phyloP scores from a whole-genome alignment of 2,113 vertebrate species.

The Hirundichthys speculiger region DNA sequence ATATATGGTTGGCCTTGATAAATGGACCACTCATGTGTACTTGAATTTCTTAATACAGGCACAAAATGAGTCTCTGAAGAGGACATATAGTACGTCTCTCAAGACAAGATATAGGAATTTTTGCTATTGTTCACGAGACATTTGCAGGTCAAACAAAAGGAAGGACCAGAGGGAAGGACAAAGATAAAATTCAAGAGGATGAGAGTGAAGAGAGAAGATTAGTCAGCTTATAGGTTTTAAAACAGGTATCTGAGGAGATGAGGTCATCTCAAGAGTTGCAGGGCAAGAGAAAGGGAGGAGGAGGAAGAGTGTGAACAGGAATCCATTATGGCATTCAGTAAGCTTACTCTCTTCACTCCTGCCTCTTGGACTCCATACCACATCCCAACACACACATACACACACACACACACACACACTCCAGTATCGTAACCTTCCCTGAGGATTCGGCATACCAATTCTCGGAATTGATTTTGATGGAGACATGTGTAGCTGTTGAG shows the following conservation, averaged over 20 bases:
- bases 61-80: conserved; percentile 43
- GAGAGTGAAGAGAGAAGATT: conserved; percentile 46
- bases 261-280: conserved; percentile 46
- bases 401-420: conserved; percentile 15
- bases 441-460: conserved; percentile 58
- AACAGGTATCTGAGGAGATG: conserved; percentile 46
- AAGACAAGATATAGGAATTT: conserved; percentile 19
- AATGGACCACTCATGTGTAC: conserved; percentile 41
- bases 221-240: conserved; percentile 55
- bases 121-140: conserved; percentile 36
- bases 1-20: conserved; percentile 26
- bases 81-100: conserved; percentile 14
- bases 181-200: conserved; percentile 13
- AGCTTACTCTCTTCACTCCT: conserved; percentile 45
- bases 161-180: conserved; percentile 9
- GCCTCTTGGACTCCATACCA: conserved; percentile 52
- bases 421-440: conserved; percentile 50
- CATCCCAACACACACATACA: conserved; percentile 26
- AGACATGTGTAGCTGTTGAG: conserved; percentile 56
- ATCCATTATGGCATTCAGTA: conserved; percentile 64
- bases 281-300: not conserved
- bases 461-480: conserved; percentile 73
- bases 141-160: conserved; percentile 34
- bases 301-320: conserved; percentile 39
- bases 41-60: conserved; percentile 38